Conservation (phyloP, 2,113 vertebrate species). For the Pelodiscus sinensis region DNA sequence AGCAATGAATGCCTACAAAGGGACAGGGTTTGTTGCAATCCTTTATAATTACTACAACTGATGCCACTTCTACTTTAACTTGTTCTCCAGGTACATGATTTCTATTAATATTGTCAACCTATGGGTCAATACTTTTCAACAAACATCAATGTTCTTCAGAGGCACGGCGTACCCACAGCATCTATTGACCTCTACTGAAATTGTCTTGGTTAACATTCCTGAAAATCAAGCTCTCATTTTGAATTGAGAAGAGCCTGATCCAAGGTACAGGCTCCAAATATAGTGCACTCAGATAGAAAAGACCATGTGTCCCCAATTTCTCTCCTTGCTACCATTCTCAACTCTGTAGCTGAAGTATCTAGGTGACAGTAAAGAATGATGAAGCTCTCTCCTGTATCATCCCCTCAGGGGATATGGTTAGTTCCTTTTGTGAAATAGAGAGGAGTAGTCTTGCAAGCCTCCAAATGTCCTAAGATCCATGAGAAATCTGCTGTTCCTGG, state of each 20-base stretch:
- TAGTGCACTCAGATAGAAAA: not conserved
- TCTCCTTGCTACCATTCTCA: not conserved
- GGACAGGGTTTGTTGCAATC: not conserved
- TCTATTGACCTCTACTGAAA: not conserved
- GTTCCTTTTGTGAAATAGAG: not conserved
- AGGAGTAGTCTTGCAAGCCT: not conserved
- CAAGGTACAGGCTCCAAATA: accelerated
- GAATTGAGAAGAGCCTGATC: not conserved
- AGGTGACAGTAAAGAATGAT: not conserved
- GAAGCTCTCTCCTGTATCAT: not conserved
- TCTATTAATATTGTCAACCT: not conserved
- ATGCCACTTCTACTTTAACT: not conserved
- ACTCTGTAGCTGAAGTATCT: not conserved
- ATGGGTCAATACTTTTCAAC: not conserved
- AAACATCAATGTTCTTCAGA: not conserved
- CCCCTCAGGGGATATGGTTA: not conserved
- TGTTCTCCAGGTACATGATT: not conserved
- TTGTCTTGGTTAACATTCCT: not conserved
- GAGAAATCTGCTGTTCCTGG: not conserved
- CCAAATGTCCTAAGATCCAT: not conserved
- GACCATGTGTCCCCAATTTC: not conserved
- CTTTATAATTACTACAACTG: not conserved
- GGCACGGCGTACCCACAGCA: not conserved
- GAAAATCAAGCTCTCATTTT: not conserved
- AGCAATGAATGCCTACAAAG: not conserved